A percentile compares a stretch with the other conserved stretches of the same genome.
phyloP scores from a whole-genome alignment of 2,113 vertebrate species.

The Steatornis caripensis region DNA sequence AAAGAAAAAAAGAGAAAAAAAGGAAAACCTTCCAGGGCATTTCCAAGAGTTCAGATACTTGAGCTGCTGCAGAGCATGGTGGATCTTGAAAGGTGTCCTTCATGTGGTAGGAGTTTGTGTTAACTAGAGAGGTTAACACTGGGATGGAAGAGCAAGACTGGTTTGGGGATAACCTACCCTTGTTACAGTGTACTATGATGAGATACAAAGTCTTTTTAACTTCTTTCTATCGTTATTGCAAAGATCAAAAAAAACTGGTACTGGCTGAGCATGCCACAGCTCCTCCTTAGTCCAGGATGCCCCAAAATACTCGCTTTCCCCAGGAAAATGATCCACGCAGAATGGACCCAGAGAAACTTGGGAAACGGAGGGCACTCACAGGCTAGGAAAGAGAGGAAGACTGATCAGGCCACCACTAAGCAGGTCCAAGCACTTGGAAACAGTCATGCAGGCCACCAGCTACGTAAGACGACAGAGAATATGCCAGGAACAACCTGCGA shows the following conservation, averaged over 20 bases:
- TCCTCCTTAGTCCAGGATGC: not conserved
- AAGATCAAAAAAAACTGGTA: not conserved
- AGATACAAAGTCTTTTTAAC: not conserved
- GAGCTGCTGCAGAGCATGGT: not conserved
- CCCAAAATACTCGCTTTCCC: not conserved
- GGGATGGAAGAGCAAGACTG: not conserved
- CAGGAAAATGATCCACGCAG: not conserved
- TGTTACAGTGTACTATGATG: rapidly evolving
- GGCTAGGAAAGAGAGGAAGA: not conserved
- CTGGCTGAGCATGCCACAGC: not conserved
- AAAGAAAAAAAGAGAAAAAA: not conserved
- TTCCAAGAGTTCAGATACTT: not conserved
- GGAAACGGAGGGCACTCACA: not conserved
- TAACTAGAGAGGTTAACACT: not conserved
- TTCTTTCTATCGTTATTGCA: not conserved
- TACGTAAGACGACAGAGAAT: rapidly evolving
- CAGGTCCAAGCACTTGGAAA: not conserved
- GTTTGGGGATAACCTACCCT: not conserved
- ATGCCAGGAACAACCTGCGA: rapidly evolving
- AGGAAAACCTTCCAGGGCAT: not conserved
- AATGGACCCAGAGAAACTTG: not conserved
- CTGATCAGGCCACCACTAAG: not conserved
- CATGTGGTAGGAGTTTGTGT: not conserved
- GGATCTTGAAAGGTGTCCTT: not conserved
- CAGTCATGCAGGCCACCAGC: not conserved